phyloP scores from a whole-genome alignment of 2,888 invertebrate species.

The Sepiola atlantica region DNA sequence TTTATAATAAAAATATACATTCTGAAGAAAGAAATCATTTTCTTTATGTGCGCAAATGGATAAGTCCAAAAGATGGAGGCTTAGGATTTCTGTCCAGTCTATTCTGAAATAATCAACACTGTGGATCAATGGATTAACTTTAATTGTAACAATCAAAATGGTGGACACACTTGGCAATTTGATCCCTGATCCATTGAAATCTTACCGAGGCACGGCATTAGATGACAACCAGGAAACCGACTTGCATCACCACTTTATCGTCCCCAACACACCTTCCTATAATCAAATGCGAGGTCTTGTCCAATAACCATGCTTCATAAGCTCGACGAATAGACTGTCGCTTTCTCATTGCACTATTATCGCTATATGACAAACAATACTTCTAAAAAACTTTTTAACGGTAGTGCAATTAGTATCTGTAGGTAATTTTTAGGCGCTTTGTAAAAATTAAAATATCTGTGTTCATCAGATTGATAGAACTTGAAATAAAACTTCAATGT shows the following conservation, averaged over 20 bases:
- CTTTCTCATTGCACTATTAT: too few species aligned
- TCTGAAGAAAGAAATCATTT: not conserved
- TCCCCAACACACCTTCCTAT: not conserved
- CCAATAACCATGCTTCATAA: not conserved
- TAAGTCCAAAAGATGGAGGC: not conserved
- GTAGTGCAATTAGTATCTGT: too few species aligned
- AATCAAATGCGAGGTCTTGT: too few species aligned
- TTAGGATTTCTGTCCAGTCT: not conserved
- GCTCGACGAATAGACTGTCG: not conserved
- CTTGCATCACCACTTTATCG: not conserved
- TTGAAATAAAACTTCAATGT: too few species aligned
- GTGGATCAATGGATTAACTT: not conserved
- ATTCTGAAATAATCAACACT: not conserved
- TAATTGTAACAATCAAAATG: constrained; percentile 18
- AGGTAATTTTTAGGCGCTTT: too few species aligned
- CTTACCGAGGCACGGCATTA: not conserved
- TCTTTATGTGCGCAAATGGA: not conserved
- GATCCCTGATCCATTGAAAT: not conserved
- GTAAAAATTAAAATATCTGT: too few species aligned
- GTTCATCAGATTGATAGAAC: too few species aligned
- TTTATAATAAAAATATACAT: not conserved
- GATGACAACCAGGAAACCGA: not conserved
- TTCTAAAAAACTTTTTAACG: too few species aligned
- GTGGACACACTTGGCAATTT: not conserved
- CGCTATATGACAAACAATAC: too few species aligned